phyloP scores from a whole-genome alignment of 2,797 vertebrate species.

The Pseudocheirus occidentalis region DNA sequence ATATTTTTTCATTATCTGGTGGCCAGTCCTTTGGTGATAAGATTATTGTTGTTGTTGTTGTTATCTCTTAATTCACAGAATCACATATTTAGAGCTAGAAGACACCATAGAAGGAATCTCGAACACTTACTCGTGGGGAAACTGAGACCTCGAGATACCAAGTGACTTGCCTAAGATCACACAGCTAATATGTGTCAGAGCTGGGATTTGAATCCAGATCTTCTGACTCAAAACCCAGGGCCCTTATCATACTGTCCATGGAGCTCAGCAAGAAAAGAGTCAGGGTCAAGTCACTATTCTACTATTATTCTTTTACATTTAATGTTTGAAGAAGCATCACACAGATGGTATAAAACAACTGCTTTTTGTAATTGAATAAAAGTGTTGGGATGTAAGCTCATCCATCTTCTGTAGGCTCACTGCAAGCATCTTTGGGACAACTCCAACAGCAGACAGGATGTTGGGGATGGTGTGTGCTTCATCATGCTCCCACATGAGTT shows the following conservation, averaged over 20 bases:
- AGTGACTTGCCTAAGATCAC: background rate
- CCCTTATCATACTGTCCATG: background rate
- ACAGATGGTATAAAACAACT: constrained; percentile 4
- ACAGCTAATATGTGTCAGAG: background rate
- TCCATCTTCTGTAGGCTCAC: background rate
- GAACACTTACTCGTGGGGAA: background rate
- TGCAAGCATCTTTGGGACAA: background rate
- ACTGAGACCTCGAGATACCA: background rate
- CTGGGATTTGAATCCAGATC: background rate
- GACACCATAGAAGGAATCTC: background rate
- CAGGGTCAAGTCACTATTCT: background rate
- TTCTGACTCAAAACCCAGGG: background rate
- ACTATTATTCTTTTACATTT: background rate
- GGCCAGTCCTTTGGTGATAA: background rate
- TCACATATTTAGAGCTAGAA: background rate
- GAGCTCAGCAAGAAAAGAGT: background rate
- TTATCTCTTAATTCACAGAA: background rate
- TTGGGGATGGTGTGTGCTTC: background rate
- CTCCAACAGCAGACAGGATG: background rate
- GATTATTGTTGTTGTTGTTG: background rate
- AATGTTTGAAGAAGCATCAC: background rate
- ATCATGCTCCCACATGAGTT: constrained; percentile 1
- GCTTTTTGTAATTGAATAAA: constrained; percentile 2
- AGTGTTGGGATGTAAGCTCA: background rate
- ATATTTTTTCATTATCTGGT: background rate